These are phyloP conservation scores for Brachyrhaphis roseni DNA, from an alignment of 2,797 vertebrate genomes.

Conservation along the genomic window DNA sequence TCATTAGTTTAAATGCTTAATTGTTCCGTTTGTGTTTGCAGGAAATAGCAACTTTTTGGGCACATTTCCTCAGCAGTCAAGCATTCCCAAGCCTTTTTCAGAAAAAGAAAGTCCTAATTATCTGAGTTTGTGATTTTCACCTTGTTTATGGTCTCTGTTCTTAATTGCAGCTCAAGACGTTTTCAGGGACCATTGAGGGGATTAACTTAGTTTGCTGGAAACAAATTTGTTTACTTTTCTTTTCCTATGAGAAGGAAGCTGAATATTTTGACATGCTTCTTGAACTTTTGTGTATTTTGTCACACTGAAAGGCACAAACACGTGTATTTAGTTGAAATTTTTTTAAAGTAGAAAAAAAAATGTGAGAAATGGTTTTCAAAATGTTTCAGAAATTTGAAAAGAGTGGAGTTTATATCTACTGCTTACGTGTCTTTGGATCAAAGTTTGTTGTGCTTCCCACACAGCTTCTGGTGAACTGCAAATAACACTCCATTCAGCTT, in stretches of 20 bases:
- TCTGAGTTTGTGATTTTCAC: constrained; percentile 41
- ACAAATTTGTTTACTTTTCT: constrained; percentile 30
- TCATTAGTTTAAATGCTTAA: constrained; percentile 56
- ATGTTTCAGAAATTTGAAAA: neutral
- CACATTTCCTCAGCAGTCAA: constrained; percentile 36
- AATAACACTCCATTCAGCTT: neutral
- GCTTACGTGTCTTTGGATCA: neutral
- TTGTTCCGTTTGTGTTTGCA: constrained; percentile 32
- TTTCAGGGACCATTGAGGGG: constrained; percentile 40
- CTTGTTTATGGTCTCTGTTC: constrained; percentile 42
- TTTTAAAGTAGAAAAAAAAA: too few relatives aligned
- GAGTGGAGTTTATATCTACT: neutral
- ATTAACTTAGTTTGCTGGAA: constrained; percentile 28
- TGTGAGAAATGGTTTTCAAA: neutral
- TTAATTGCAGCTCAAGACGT: constrained; percentile 43
- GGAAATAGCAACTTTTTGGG: constrained; percentile 2
- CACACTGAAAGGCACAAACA: neutral
- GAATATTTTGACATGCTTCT: neutral
- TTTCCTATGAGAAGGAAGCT: constrained; percentile 29
- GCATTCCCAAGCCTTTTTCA: constrained; percentile 43
- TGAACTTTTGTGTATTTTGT: neutral
- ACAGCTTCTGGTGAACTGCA: neutral
- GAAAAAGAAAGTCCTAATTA: constrained; percentile 60
- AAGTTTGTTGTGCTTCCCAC: neutral
- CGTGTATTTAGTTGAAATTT: neutral